Conservation (phyloP, 2,113 vertebrate species). For the Lamprologus lemairii region DNA sequence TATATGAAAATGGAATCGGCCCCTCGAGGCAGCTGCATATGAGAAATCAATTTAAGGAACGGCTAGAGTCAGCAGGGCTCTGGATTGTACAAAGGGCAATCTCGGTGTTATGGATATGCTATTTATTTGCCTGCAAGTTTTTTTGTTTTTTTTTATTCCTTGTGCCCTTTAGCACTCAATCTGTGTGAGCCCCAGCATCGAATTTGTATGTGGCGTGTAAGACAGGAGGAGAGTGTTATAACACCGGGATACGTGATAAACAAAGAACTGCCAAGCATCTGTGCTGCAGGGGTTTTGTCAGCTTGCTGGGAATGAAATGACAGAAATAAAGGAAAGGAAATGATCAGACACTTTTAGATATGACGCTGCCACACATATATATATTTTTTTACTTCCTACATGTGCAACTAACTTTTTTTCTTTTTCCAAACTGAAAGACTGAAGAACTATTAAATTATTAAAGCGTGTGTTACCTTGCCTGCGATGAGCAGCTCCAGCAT, state of each 20-base stretch:
- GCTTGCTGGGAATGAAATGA: background rate
- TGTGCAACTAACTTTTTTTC: background rate
- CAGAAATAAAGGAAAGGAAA: background rate
- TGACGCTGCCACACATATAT: background rate
- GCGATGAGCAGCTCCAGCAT: background rate
- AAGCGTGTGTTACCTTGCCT: background rate
- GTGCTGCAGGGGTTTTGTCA: background rate
- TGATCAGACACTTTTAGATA: background rate
- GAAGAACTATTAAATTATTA: background rate
- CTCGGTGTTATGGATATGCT: slow-evolving; percentile 59
- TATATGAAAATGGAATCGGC: slow-evolving; percentile 58
- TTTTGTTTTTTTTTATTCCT: slow-evolving; percentile 27
- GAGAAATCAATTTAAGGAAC: slow-evolving; percentile 69
- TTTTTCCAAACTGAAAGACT: background rate
- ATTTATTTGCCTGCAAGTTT: slow-evolving; percentile 52
- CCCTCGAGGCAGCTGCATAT: slow-evolving; percentile 47
- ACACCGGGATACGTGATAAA: background rate
- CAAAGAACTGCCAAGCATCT: background rate
- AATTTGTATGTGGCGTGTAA: background rate
- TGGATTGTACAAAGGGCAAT: slow-evolving; percentile 62
- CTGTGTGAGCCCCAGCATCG: background rate
- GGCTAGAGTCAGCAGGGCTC: slow-evolving; percentile 59
- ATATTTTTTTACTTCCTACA: background rate
- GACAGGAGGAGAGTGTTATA: background rate
- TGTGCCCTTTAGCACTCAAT: slow-evolving; percentile 35